Evolutionary conservation across 2,888 invertebrate genomes (phyloP), one percentile per base, ranked within the genome.

Genomic region (Opisthograptis luteolata): DNA sequence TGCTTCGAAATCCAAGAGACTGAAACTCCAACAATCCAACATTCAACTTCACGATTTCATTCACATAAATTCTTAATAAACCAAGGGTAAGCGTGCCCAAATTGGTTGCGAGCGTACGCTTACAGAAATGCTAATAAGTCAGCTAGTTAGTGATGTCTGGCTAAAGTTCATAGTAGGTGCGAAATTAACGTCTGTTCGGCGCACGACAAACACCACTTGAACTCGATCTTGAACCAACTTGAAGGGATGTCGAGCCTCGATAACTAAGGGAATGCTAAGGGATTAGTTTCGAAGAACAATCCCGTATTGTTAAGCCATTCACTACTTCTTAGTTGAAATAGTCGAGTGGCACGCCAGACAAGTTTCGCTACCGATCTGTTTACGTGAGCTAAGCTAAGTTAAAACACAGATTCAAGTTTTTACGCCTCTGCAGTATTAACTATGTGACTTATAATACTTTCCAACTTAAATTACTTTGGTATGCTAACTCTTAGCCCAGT

Each of bases 261-360:
- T 70, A 76, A 75, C 76, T 79, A 71, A 54, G 64, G 67, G 72
- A 79, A 79, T 78, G 75, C 76, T 79, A 71, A 54, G 64, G 67
- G 72, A 79, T 80, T 78, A 79, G 79, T 79, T 81, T 62, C 65
- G 51, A 50, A 44, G 59, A 68, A 70, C 74, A 70, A 70, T 72
- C 62, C 63, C 54, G 54, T 66, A 68, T 70, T 73, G 76, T 70
- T 62, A 45, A 66, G 62, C 63, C 64, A 65, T 65, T 62, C 60
- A 64, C 60, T 57, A 64, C 67, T 62, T 62, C 60, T 64, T 63
- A 59, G 57, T 62, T 57, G 52, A 57, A 63, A 60, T 65, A 58
- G 39, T 10, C 24, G 15, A 63, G 54, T 50, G 59, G 48, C 24
- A 40, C 37, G 9, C 34, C 36, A 40, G 43, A 44, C 39, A 30